Percentiles rank a stretch among this genome's conserved stretches.
These are phyloP conservation scores for Brachyhypopomus gauderio DNA, from an alignment of 2,113 vertebrate species.

Conservation along the genomic window DNA sequence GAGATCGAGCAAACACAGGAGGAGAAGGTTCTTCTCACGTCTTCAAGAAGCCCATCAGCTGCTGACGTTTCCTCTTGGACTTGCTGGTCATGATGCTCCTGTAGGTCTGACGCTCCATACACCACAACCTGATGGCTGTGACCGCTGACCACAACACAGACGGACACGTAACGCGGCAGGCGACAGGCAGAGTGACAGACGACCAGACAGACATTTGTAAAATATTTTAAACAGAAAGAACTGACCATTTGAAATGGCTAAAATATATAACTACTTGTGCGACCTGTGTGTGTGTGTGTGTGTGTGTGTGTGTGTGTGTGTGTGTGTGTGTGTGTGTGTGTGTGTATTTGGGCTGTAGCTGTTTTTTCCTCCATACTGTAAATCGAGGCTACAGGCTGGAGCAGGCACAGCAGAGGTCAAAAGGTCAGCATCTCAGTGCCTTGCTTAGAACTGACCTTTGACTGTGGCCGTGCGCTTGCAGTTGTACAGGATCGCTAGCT, in stretches of 20 bases:
- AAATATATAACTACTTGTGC: too few relatives aligned
- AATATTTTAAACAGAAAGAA: neutral
- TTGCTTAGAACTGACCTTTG: constrained; percentile 64
- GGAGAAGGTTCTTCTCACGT: constrained; percentile 62
- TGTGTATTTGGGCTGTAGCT: too few relatives aligned
- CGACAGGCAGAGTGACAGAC: neutral
- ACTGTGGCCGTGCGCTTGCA: constrained; percentile 81
- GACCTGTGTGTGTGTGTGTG: too few relatives aligned
- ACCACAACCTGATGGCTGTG: constrained; percentile 74
- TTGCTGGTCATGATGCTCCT: constrained; percentile 78
- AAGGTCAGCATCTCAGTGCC: neutral
- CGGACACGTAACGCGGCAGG: neutral
- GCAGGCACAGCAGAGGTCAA: neutral
- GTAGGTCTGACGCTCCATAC: constrained; percentile 78
- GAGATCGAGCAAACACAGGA: neutral
- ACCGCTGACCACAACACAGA: constrained; percentile 60
- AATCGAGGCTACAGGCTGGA: neutral
- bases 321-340: too few relatives aligned
- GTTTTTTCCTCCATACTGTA: neutral
- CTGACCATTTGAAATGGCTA: too few relatives aligned
- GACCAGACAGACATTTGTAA: neutral
- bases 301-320: too few relatives aligned
- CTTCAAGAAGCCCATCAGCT: constrained; percentile 76
- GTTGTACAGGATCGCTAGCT: constrained; percentile 81
- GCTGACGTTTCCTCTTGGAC: constrained; percentile 73